Conservation (phyloP, 1,140 invertebrate species). For the Heliconius himera region DNA sequence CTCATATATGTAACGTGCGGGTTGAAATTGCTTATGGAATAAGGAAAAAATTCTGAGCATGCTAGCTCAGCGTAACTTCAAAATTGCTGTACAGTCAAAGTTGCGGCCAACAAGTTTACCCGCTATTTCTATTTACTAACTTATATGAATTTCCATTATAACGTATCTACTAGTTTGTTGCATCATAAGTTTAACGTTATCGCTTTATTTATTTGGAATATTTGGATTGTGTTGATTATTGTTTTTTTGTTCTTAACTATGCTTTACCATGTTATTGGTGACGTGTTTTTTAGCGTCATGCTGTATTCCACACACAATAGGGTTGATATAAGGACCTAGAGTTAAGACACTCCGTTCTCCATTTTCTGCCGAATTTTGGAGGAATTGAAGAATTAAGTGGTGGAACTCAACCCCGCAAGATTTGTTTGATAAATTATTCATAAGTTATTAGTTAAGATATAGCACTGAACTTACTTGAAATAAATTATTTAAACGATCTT, state of each 20-base stretch:
- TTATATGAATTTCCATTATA: slow-evolving; percentile 9
- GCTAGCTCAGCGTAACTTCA: slow-evolving; percentile 1
- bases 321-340: too few species aligned
- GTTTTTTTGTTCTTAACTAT: background rate
- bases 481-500: background rate
- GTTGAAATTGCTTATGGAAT: slow-evolving; percentile 9
- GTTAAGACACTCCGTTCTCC: too few species aligned
- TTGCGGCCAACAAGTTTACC: background rate
- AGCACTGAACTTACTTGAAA: background rate
- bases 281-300: too few species aligned
- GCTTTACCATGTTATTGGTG: too few species aligned
- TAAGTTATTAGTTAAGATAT: background rate
- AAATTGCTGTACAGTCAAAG: slow-evolving; percentile 9
- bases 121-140: slow-evolving; percentile 9
- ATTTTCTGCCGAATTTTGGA: too few species aligned
- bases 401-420: background rate
- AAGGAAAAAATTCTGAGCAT: slow-evolving; percentile 5
- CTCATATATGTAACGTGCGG: background rate
- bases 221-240: background rate
- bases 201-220: background rate
- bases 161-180: background rate
- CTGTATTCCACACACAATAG: too few species aligned
- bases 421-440: background rate
- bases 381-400: too few species aligned
- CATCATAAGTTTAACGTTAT: background rate